phyloP scores from a whole-genome alignment of 2,113 vertebrate species.

The Scalopus aquaticus region DNA sequence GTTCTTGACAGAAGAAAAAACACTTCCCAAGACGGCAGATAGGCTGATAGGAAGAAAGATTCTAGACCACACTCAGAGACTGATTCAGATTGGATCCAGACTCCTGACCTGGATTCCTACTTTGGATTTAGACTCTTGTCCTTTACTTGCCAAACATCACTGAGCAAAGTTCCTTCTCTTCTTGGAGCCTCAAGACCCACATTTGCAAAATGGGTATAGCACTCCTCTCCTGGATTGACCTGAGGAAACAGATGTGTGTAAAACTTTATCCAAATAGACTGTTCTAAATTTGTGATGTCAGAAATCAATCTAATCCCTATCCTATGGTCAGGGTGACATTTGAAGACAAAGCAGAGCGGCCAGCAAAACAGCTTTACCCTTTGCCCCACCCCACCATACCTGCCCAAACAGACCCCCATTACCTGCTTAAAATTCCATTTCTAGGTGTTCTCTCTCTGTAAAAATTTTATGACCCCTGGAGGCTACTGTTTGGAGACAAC shows the following conservation, averaged over 20 bases:
- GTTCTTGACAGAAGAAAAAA: background rate
- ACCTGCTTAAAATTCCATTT: constrained; percentile 51
- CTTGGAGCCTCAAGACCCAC: background rate
- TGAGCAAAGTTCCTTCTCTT: background rate
- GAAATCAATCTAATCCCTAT: constrained; percentile 26
- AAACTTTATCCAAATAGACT: background rate
- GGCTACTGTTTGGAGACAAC: constrained; percentile 21
- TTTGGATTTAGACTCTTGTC: background rate
- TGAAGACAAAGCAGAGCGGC: background rate
- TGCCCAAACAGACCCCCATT: constrained; percentile 31
- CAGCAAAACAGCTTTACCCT: constrained; percentile 22
- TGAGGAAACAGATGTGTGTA: background rate
- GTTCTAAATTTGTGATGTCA: background rate
- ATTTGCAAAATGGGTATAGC: background rate
- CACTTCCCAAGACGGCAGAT: background rate
- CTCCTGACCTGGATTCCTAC: background rate
- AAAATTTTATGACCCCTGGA: constrained; percentile 16
- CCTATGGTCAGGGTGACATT: background rate
- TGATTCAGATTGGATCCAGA: background rate
- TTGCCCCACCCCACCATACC: background rate
- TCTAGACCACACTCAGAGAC: background rate
- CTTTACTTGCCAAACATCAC: background rate
- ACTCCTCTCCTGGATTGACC: background rate
- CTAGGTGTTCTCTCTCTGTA: background rate
- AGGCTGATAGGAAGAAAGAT: background rate